Conservation (phyloP, 1,140 invertebrate species). For the Muscidifurax raptorellus region DNA sequence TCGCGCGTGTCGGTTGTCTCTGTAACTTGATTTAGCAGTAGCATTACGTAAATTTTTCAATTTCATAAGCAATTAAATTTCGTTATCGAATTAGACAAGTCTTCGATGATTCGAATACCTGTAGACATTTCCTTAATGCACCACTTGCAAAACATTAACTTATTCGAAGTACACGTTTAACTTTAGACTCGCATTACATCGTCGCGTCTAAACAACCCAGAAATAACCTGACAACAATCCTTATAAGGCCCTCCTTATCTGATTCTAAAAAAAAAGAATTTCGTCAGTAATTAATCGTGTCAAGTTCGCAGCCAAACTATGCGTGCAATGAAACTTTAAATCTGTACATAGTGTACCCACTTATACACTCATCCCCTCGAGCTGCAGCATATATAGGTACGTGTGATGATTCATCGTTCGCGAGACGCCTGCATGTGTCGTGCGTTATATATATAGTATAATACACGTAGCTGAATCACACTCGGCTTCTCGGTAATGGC, state of each 20-base stretch:
- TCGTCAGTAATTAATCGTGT: not conserved
- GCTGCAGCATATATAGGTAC: not conserved
- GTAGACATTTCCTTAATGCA: too few relatives aligned
- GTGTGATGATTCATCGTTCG: constrained; percentile 14
- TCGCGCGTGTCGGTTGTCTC: too few relatives aligned
- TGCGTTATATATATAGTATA: not conserved
- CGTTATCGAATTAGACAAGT: too few relatives aligned
- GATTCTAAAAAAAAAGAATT: not conserved
- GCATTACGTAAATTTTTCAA: too few relatives aligned
- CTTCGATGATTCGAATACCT: too few relatives aligned
- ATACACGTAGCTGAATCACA: constrained; percentile 38
- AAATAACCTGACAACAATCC: not conserved
- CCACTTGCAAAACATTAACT: too few relatives aligned
- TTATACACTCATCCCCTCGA: not conserved
- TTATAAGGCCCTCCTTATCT: not conserved
- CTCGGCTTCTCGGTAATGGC: constrained; percentile 49
- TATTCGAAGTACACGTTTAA: too few relatives aligned
- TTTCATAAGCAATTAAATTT: too few relatives aligned
- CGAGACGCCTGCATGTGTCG: constrained; percentile 2
- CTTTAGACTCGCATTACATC: too few relatives aligned
- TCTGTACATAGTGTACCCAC: not conserved
- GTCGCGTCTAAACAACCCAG: too few relatives aligned
- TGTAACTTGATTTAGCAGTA: too few relatives aligned
- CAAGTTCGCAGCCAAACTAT: not conserved
- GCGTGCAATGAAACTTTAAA: not conserved